Evolutionary conservation across 2,888 invertebrate genomes (phyloP).

Genomic region (Platycnemis pennipes): DNA sequence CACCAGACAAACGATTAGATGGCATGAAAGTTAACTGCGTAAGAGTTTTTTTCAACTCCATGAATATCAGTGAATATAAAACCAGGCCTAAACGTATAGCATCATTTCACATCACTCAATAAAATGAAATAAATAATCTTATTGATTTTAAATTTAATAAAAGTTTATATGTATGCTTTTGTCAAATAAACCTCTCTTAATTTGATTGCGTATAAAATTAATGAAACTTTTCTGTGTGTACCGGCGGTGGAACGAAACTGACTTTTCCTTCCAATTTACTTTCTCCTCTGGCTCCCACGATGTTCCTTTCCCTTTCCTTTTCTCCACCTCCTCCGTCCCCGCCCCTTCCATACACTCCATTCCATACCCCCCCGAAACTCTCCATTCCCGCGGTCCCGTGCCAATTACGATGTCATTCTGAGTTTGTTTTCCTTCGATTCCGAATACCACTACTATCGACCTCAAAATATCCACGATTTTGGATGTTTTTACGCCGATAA

Average conservation of each 20-base stretch:
- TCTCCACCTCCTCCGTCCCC: background rate
- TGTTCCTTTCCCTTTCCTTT: background rate
- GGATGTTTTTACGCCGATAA: background rate
- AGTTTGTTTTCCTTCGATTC: conserved; percentile 32
- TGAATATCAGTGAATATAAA: too few species aligned
- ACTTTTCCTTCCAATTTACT: conserved; percentile 15
- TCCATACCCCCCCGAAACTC: background rate
- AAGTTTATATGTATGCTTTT: background rate
- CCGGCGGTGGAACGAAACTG: background rate
- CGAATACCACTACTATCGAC: background rate
- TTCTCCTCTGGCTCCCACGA: background rate
- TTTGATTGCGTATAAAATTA: background rate
- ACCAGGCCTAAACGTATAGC: too few species aligned
- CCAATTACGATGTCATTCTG: background rate
- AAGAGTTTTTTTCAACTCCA: too few species aligned
- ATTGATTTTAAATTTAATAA: background rate
- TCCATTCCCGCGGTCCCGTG: background rate
- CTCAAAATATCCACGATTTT: background rate
- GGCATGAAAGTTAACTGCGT: too few species aligned
- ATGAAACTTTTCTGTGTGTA: background rate
- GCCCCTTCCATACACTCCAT: background rate
- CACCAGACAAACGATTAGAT: too few species aligned
- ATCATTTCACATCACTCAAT: too few species aligned
- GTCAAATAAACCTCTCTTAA: background rate
- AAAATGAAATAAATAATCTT: background rate